Conservation (phyloP, 1,140 invertebrate species). For the Drosophila paulistorum region DNA sequence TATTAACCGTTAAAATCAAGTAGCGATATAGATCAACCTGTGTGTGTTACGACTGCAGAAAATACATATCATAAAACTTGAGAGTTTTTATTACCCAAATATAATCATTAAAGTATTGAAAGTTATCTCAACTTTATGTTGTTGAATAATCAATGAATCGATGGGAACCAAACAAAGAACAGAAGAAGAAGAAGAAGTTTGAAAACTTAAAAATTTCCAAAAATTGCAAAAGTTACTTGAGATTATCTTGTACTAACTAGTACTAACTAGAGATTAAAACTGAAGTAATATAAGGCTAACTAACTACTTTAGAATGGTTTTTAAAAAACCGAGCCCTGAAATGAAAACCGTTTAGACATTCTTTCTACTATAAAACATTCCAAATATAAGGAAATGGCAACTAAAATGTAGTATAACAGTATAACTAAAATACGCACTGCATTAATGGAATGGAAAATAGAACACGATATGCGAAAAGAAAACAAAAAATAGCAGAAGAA, state of each 20-base stretch:
- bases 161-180: not conserved
- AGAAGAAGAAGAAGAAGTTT: not conserved
- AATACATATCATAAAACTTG: slow-evolving; percentile 24
- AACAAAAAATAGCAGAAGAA: not conserved
- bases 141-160: not conserved
- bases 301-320: too few relatives aligned
- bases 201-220: too few relatives aligned
- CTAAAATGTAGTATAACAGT: too few relatives aligned
- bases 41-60: slow-evolving; percentile 6
- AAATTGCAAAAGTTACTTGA: too few relatives aligned
- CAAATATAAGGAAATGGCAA: too few relatives aligned
- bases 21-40: slow-evolving; percentile 48
- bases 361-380: too few relatives aligned
- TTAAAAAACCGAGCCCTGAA: too few relatives aligned
- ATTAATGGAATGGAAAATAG: not conserved
- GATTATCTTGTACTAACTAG: too few relatives aligned
- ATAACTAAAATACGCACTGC: slow-evolving; percentile 2
- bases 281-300: too few relatives aligned
- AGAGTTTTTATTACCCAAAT: not conserved
- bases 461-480: not conserved
- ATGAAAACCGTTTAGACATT: too few relatives aligned
- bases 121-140: not conserved
- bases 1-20: slow-evolving; percentile 48
- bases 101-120: not conserved
- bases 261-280: too few relatives aligned